Evolutionary conservation across 2,888 invertebrate genomes (phyloP).

Genomic region (Limnephilus rhombicus): DNA sequence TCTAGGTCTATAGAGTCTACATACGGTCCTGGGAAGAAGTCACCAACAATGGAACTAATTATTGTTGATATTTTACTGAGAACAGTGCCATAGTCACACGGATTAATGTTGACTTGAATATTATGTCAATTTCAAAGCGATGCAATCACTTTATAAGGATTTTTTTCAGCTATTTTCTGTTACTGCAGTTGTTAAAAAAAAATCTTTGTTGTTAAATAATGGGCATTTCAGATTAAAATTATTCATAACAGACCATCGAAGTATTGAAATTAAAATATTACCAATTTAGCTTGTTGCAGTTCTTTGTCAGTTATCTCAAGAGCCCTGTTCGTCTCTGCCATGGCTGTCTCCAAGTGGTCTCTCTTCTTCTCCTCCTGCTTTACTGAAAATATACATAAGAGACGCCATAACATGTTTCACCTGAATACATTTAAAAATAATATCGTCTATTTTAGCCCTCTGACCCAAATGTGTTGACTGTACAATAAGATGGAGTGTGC

Average conservation of each 20-base stretch:
- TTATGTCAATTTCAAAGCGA: neutral
- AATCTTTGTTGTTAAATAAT: neutral
- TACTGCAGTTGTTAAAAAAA: neutral
- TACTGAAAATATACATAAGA: slow-evolving; percentile 70
- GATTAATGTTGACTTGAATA: neutral
- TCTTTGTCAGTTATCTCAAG: slow-evolving; percentile 82
- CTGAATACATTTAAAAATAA: too few species aligned
- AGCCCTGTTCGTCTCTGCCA: slow-evolving; percentile 77
- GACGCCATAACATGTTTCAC: too few species aligned
- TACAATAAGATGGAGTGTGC: too few species aligned
- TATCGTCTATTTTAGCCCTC: too few species aligned
- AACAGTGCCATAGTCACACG: neutral
- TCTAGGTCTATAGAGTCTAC: too few species aligned
- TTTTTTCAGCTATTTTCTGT: neutral
- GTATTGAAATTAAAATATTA: slow-evolving; percentile 60
- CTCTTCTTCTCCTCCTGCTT: slow-evolving; percentile 78
- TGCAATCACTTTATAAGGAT: neutral
- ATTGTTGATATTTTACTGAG: neutral
- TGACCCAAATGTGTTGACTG: too few species aligned
- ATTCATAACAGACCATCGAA: neutral
- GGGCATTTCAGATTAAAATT: neutral
- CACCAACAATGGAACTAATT: neutral
- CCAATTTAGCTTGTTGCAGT: slow-evolving; percentile 75
- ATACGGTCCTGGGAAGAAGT: too few species aligned
- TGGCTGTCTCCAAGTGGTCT: slow-evolving; percentile 75